phyloP scores from a whole-genome alignment of 2,113 vertebrate genomes.

The Onychorhynchus coronatus region DNA sequence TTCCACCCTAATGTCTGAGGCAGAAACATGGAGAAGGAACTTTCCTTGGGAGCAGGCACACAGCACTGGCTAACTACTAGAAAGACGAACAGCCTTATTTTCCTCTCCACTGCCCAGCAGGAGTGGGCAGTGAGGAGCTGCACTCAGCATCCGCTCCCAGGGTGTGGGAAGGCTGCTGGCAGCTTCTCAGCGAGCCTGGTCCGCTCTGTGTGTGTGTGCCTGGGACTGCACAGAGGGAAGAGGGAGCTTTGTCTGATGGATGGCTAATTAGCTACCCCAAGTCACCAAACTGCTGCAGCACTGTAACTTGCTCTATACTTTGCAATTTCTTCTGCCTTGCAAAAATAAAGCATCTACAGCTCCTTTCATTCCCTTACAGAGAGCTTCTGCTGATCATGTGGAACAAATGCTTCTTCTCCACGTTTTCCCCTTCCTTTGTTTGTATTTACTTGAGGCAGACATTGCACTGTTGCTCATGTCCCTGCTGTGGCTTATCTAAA shows the following conservation, averaged over 20 bases:
- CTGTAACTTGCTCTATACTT: neutral
- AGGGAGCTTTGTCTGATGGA: neutral
- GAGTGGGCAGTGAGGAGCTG: neutral
- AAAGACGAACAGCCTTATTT: neutral
- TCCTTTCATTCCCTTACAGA: neutral
- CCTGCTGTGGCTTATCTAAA: neutral
- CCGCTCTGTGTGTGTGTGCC: neutral
- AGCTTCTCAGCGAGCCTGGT: neutral
- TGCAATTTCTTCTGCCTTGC: neutral
- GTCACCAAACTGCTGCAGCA: neutral
- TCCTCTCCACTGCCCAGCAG: neutral
- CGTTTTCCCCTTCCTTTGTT: neutral
- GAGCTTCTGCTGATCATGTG: neutral
- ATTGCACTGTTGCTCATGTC: neutral
- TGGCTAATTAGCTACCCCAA: neutral
- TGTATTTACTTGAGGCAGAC: neutral
- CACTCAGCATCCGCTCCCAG: neutral
- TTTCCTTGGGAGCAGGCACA: neutral
- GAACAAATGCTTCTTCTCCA: neutral
- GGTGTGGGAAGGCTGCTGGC: neutral
- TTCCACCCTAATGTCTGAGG: neutral
- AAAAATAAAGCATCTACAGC: neutral
- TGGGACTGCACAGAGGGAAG: neutral
- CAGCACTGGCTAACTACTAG: neutral
- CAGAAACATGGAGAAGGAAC: neutral